These are phyloP conservation scores for Parauchenoglanis punctatus DNA, from an alignment of 2,797 vertebrate genomes.

Conservation along the genomic window DNA sequence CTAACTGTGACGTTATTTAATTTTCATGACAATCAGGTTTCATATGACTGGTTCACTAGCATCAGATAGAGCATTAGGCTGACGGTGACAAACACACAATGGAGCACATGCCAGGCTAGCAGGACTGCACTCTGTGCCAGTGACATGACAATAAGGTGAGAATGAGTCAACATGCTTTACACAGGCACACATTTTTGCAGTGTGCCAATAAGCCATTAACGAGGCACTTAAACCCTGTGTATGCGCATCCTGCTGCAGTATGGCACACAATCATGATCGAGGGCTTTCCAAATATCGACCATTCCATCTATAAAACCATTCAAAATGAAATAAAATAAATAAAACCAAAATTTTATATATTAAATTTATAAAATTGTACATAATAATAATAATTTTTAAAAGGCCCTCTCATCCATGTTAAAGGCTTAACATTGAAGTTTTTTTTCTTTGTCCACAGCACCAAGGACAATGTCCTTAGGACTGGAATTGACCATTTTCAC, in stretches of 20 bases:
- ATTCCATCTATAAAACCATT: neutral
- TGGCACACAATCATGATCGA: neutral
- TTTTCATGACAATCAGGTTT: neutral
- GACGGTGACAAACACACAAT: neutral
- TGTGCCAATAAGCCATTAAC: neutral
- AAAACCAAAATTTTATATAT: too few relatives aligned
- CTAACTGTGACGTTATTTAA: neutral
- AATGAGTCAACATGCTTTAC: conserved; percentile 12
- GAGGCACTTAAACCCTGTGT: neutral
- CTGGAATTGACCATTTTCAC: neutral
- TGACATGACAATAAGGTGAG: conserved; percentile 1
- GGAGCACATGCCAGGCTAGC: neutral
- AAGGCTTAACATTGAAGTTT: neutral
- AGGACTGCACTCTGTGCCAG: neutral
- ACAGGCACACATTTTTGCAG: neutral
- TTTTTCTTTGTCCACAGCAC: neutral
- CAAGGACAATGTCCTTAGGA: neutral
- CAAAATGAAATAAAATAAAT: too few relatives aligned
- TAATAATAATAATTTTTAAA: too few relatives aligned
- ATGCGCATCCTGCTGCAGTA: neutral
- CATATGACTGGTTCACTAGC: neutral
- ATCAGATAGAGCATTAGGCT: neutral
- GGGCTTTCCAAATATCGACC: neutral
- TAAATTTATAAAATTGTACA: too few relatives aligned
- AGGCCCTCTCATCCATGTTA: too few relatives aligned